phyloP scores from a whole-genome alignment of 2,797 vertebrate genomes.

The Phoebastria nigripes region DNA sequence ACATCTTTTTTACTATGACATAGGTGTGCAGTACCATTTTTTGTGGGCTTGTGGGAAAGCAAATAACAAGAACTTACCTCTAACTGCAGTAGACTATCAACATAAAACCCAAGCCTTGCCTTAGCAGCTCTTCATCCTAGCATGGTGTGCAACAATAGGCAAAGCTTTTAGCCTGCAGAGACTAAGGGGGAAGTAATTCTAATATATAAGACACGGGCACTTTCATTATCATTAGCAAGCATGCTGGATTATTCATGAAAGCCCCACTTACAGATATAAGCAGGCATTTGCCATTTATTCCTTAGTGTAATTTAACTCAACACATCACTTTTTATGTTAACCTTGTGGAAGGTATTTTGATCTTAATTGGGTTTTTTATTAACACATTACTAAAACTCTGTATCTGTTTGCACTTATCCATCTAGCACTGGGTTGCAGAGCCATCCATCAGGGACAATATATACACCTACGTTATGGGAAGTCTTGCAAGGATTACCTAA shows the following conservation, averaged over 20 bases:
- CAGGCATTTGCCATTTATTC: conserved; percentile 34
- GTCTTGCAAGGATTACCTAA: background rate
- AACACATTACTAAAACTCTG: background rate
- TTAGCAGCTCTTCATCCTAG: background rate
- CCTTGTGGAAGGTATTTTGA: conserved; percentile 22
- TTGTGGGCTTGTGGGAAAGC: background rate
- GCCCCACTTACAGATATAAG: background rate
- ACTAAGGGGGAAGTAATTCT: background rate
- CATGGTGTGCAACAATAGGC: background rate
- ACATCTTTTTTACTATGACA: background rate
- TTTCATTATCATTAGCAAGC: conserved; percentile 29
- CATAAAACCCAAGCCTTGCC: conserved; percentile 3
- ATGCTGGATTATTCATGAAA: conserved; percentile 39
- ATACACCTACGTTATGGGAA: background rate
- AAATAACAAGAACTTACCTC: background rate
- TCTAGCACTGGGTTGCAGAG: background rate
- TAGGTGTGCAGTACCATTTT: background rate
- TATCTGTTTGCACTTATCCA: background rate
- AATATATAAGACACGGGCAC: background rate
- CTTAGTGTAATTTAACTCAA: conserved; percentile 18
- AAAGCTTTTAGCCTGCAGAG: conserved; percentile 22
- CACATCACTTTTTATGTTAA: conserved; percentile 14
- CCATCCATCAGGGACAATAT: background rate
- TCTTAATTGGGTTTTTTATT: conserved; percentile 23
- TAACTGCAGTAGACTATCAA: background rate